A percentile compares a stretch with the other conserved stretches of the same genome.
phyloP scores from a whole-genome alignment of 2,888 invertebrate genomes.

The Deroplatys truncata region DNA sequence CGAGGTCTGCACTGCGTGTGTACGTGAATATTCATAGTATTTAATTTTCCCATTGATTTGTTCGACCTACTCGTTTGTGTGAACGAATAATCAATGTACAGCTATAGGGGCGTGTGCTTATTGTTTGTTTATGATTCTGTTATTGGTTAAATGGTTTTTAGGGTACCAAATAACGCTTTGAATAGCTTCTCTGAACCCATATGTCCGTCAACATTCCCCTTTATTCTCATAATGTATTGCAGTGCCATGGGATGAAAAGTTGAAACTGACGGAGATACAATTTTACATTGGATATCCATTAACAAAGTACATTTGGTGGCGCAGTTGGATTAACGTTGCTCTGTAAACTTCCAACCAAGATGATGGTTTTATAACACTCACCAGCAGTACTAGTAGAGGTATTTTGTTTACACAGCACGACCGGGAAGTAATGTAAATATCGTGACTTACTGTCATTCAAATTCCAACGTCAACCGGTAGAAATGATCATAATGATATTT shows the following conservation, averaged over 20 bases:
- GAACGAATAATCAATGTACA: neutral
- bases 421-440: too few species aligned
- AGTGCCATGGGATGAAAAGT: neutral
- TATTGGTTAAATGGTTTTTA: neutral
- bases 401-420: too few species aligned
- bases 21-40: neutral
- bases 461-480: too few species aligned
- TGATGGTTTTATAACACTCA: too few species aligned
- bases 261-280: too few species aligned
- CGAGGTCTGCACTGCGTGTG: neutral
- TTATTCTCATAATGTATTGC: neutral
- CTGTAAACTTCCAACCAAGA: too few species aligned
- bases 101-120: neutral
- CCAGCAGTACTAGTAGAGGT: too few species aligned
- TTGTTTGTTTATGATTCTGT: neutral
- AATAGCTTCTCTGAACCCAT: neutral
- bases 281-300: too few species aligned
- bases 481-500: too few species aligned
- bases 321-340: too few species aligned
- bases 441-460: too few species aligned
- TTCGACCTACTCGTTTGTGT: neutral
- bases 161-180: neutral
- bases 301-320: too few species aligned
- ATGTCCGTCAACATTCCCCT: neutral
- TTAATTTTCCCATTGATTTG: neutral